A percentile compares a stretch with the other conserved stretches of the same genome.
phyloP scores from a whole-genome alignment of 2,888 invertebrate species.

The Aromia moschata region DNA sequence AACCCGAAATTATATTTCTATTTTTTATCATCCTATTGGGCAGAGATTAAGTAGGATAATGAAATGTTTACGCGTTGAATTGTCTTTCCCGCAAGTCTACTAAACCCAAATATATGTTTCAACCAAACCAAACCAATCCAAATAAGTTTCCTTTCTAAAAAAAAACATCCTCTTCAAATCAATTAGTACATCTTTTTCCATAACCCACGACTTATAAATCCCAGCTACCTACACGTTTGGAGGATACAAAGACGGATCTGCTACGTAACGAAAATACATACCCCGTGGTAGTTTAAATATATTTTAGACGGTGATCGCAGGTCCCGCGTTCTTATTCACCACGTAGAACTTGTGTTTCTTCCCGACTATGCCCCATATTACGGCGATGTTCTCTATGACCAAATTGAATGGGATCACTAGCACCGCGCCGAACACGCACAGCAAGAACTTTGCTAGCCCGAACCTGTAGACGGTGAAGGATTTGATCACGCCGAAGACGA shows the following conservation, averaged over 20 bases:
- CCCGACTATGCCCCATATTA: slow-evolving; percentile 92
- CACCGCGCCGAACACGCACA: slow-evolving; percentile 86
- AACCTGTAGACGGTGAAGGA: slow-evolving; percentile 91
- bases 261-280: slow-evolving; percentile 21
- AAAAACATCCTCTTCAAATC: too few relatives aligned
- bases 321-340: slow-evolving; percentile 89
- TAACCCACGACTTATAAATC: neutral
- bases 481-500: slow-evolving; percentile 96
- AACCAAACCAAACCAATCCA: too few relatives aligned
- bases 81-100: too few relatives aligned
- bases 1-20: too few relatives aligned
- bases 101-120: too few relatives aligned
- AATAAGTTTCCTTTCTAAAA: too few relatives aligned
- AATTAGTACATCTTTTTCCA: too few relatives aligned
- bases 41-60: too few relatives aligned
- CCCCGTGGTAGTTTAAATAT: too few relatives aligned
- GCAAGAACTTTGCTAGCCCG: slow-evolving; percentile 79
- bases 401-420: slow-evolving; percentile 94
- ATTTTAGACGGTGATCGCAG: slow-evolving; percentile 74
- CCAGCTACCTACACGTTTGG: neutral
- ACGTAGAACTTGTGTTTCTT: slow-evolving; percentile 98
- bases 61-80: too few relatives aligned
- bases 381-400: slow-evolving; percentile 93
- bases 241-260: neutral
- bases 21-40: too few relatives aligned